A percentile compares a stretch with the other conserved stretches of the same genome.
These are phyloP conservation scores for Eufriesea mexicana DNA, from an alignment of 1,140 invertebrate genomes.

Conservation along the genomic window DNA sequence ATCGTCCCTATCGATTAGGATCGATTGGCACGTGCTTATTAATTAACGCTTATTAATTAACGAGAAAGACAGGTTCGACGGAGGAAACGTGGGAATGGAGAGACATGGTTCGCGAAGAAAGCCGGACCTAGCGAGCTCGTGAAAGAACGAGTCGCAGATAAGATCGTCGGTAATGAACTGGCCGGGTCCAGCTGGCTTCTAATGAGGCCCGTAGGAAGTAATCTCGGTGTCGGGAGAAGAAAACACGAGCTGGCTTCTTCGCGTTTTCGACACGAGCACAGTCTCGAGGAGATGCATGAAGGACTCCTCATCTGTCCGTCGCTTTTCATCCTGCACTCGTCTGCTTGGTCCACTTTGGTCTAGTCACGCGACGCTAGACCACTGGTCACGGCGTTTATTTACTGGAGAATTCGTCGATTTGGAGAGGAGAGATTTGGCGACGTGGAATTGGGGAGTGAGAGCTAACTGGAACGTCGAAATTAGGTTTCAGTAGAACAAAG, in stretches of 20 bases:
- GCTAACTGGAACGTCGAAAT: too few relatives aligned
- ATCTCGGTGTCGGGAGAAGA: slow-evolving; percentile 51
- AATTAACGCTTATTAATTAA: slow-evolving; percentile 56
- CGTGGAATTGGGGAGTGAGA: too few relatives aligned
- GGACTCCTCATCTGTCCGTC: slow-evolving; percentile 46
- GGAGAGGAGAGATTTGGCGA: too few relatives aligned
- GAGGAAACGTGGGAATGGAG: slow-evolving; percentile 19
- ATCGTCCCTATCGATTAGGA: background rate
- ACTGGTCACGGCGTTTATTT: too few relatives aligned
- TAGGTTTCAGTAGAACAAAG: too few relatives aligned
- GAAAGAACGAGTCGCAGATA: slow-evolving; percentile 64
- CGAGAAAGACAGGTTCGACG: background rate
- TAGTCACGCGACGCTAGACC: too few relatives aligned
- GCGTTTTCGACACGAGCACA: slow-evolving; percentile 27
- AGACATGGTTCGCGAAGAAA: background rate
- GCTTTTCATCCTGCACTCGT: slow-evolving; percentile 14
- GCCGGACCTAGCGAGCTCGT: slow-evolving; percentile 21
- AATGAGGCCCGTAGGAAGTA: slow-evolving; percentile 65
- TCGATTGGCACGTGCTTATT: slow-evolving; percentile 20
- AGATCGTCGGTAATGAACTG: slow-evolving; percentile 70
- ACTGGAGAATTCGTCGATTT: too few relatives aligned
- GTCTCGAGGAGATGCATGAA: slow-evolving; percentile 9
- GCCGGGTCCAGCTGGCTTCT: slow-evolving; percentile 53
- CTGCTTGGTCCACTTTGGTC: background rate
- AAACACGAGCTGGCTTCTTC: slow-evolving; percentile 26